Evolutionary conservation across 2,888 invertebrate species (phyloP).

Genomic region (Odontocerum albicorne): DNA sequence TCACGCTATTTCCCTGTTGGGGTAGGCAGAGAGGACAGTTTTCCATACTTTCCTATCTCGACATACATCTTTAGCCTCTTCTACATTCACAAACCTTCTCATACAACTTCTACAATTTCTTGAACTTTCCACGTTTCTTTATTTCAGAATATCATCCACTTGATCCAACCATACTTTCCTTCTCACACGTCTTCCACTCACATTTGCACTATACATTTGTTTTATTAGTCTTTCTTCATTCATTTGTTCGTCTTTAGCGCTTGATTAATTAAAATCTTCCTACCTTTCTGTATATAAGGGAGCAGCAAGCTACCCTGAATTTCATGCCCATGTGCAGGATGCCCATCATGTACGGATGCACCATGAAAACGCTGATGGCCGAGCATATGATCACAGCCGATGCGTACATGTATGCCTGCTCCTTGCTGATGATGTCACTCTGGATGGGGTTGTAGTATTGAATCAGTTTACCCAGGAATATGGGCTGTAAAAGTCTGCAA

Average conservation of each 20-base stretch:
- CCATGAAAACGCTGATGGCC: constrained; percentile 72
- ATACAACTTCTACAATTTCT: no score
- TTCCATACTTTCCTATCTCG: no score
- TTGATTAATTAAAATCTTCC: constrained; percentile 30
- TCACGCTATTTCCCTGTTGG: no score
- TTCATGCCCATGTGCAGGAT: constrained; percentile 82
- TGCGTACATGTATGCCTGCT: constrained; percentile 76
- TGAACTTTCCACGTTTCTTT: no score
- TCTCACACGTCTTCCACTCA: no score
- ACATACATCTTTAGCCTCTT: no score
- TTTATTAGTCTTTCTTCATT: no score
- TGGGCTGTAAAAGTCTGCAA: constrained; percentile 63
- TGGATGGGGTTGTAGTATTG: constrained; percentile 59
- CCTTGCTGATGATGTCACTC: constrained; percentile 42
- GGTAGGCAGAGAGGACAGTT: no score
- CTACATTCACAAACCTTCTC: no score
- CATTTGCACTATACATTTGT: no score
- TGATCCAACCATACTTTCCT: no score
- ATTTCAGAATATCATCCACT: no score
- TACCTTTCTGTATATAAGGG: constrained; percentile 79
- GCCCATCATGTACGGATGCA: constrained; percentile 88
- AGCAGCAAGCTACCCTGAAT: constrained; percentile 78
- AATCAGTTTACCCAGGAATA: constrained; percentile 65
- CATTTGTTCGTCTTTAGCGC: background rate
- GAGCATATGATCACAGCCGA: constrained; percentile 73